Conservation (phyloP, 2,888 invertebrate species). For the Aphrophora alni region DNA sequence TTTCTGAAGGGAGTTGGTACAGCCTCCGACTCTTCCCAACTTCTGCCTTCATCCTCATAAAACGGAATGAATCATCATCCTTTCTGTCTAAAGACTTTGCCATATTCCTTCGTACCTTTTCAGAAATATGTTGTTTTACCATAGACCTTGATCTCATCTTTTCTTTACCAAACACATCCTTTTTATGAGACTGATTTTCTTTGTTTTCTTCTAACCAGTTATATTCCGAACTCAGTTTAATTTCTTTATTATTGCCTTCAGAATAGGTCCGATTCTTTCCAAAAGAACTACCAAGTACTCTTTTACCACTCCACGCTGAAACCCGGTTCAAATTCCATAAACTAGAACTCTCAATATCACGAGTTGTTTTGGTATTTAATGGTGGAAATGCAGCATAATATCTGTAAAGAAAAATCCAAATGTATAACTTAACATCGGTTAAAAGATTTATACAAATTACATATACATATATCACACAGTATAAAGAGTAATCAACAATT, state of each 20-base stretch:
- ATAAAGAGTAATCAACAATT: too few relatives aligned
- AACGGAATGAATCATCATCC: constrained; percentile 36
- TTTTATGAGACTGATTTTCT: constrained; percentile 40
- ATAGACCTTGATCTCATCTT: constrained; percentile 47
- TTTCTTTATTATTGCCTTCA: constrained; percentile 40
- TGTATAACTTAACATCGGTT: too few relatives aligned
- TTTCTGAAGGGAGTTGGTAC: constrained; percentile 20
- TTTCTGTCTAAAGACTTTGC: constrained; percentile 48
- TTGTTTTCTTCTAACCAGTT: constrained; percentile 42
- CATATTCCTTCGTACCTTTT: constrained; percentile 36
- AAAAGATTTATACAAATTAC: too few relatives aligned
- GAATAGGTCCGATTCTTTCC: constrained; percentile 41
- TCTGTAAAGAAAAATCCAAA: constrained; percentile 49
- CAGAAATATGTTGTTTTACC: constrained; percentile 43
- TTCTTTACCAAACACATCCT: constrained; percentile 36
- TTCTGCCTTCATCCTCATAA: constrained; percentile 14
- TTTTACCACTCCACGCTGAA: constrained; percentile 37
- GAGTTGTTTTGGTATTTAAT: constrained; percentile 49
- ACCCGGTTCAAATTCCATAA: constrained; percentile 11
- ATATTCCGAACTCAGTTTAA: constrained; percentile 26
- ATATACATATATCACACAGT: too few relatives aligned
- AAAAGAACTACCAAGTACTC: constrained; percentile 34
- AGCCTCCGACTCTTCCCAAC: constrained; percentile 28
- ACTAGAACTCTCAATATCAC: constrained; percentile 21
- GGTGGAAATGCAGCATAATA: constrained; percentile 60